Conservation (phyloP, 2,113 vertebrate genomes). For the Ceyx cyanopectus region DNA sequence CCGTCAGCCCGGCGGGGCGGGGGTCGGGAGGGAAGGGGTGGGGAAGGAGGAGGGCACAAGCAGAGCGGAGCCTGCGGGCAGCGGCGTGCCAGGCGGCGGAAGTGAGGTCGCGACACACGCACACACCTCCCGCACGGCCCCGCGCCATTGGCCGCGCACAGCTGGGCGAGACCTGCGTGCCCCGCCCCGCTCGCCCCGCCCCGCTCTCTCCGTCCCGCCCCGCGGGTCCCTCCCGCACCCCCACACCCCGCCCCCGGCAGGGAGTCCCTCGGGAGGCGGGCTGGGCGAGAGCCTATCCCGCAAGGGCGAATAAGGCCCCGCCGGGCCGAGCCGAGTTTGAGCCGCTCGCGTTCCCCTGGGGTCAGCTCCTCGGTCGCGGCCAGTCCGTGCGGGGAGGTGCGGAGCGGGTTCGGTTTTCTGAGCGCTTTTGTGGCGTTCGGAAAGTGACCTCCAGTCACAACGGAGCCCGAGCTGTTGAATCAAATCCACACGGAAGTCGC, state of each 20-base stretch:
- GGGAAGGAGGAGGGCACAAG: neutral
- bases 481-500: neutral
- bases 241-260: neutral
- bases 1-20: neutral
- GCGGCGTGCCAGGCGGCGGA: slow-evolving; percentile 48
- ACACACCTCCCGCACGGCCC: neutral
- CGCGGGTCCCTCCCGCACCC: too few species aligned
- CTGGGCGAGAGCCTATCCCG: neutral
- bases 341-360: neutral
- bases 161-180: neutral
- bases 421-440: accelerated
- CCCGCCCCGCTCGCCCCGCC: too few species aligned
- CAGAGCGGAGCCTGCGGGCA: neutral
- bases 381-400: neutral
- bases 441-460: neutral
- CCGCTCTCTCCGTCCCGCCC: too few species aligned
- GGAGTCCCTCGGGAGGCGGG: too few species aligned
- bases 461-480: neutral
- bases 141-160: slow-evolving; percentile 3
- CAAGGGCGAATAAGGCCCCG: neutral
- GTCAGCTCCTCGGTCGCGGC: too few species aligned
- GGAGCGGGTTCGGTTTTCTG: accelerated
- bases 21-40: neutral
- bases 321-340: neutral
- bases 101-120: slow-evolving; percentile 44